Base-by-base conservation (phyloP, 2,888 invertebrate genomes). In the Micoletzkya japonica region DNA sequence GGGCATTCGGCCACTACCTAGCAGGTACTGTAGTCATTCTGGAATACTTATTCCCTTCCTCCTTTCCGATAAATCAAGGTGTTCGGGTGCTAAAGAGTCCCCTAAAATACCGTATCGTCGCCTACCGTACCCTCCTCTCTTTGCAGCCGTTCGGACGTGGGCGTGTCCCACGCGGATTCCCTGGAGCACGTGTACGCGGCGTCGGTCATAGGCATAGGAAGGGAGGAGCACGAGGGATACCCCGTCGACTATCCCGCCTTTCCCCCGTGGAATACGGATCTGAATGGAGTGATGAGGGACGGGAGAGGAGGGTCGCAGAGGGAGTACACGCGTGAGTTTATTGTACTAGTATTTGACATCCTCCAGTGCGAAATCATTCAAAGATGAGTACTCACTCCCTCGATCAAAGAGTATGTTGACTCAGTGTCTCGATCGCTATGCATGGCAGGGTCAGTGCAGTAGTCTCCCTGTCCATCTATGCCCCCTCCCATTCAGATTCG, bases 141-240 rank as follows among this genome's bases (percentile, higher is more conserved):
- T 71, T 71, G 54, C 67, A 74, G 74, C 61, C 70, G 74, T 28
- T 72, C 72, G 6, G 74, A 74, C 49, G 67, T 72, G 14, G 74
- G 72, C n/a, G 69, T 67, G 4, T 66, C 64, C 54, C 44, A 60
- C 7, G 66, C 67, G 20, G 39, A 34, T 1, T 67, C 72, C 1
- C 70, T 72, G 56, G 73, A 75, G 24, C 74, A 76, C 63, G 75
- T 77, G 56, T 77, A 78, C 50, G 78, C 68, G 6, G 68, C 68
- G 17, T 68, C 68, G 3, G 68, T 68, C 44, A 68, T 68, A 34
- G 68, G 68, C 57, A 30, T 68, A 24, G 68, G 68, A 24, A 28
- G 58, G 24, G 58, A 57, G 36, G 68, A 68, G 49, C 52, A 54
- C 26, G 58, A 57, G 20, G 68, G 49, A 24, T 68, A 68, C 34